Base-by-base conservation (phyloP, 2,113 vertebrate genomes). In the Catharus minimus region DNA sequence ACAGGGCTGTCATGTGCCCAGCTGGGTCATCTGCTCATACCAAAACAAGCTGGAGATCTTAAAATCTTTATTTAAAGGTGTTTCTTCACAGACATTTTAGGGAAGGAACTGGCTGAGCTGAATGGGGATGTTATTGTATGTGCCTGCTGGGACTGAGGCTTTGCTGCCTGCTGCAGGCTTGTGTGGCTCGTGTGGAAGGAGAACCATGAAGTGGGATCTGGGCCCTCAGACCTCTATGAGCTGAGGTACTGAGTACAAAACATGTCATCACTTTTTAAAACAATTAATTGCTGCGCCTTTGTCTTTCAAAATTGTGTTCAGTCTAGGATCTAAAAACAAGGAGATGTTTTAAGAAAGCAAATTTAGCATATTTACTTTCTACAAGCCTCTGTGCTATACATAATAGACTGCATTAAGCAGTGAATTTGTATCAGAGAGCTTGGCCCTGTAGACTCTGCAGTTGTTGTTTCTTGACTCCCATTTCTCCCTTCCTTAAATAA, bases 41-140 rank as follows among this genome's bases (percentile, higher is more conserved):
- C 91, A 93, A 97, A 97, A 92, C 65, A 93, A 92, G 81, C 68
- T 57, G 89, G 85, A 96, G 81, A 79, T 90, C 79, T 61, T 92
- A 89, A 94, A 94, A 93, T 65, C 46, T 56, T 89, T 94, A 68
- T 86, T 85, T 86, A 76, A 95, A 96, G 90, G 39, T 78, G 61
- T 53, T 88, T 92, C 89, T 78, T 91, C 73, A 62, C 60, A 91
- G 33, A 36, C 52, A 2, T 85, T 95, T 90, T 93, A 83, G 76
- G 56, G 57, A 90, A 91, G 58, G 50, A 92, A 14, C 38, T 81
- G 89, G 32, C 66, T 89, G 74, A 82, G 82, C 78, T 68, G 77
- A 76, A 50, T 4, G 36, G 75, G 71, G 16, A 5, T 67, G 53
- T 73, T 56, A 64, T 62, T 81, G 33, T 77, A 23, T 49, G 41